A percentile compares a stretch with the other conserved stretches of the same genome.
These are phyloP conservation scores for Hirtodrosophila duncani DNA, from an alignment of 2,888 invertebrate genomes.

Conservation along the genomic window DNA sequence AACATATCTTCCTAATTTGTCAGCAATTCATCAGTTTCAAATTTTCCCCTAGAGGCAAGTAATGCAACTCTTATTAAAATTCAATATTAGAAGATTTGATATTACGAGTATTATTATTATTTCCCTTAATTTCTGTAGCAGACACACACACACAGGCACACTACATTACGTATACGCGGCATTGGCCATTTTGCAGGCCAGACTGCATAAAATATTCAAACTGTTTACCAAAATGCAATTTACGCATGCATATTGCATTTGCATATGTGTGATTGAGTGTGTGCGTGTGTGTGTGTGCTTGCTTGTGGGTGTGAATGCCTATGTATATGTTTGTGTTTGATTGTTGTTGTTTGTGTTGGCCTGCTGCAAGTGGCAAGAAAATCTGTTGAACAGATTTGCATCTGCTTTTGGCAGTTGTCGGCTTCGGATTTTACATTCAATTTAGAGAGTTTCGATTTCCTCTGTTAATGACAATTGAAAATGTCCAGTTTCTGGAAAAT, in stretches of 20 bases:
- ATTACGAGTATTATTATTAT: too few species aligned
- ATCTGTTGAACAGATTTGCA: too few species aligned
- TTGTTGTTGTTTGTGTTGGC: background rate
- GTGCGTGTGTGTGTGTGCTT: background rate
- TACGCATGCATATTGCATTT: slow-evolving; percentile 29
- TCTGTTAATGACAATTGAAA: too few species aligned
- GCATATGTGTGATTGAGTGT: slow-evolving; percentile 16
- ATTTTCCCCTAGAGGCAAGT: too few species aligned
- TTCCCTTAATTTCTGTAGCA: too few species aligned
- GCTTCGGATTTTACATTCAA: slow-evolving; percentile 15
- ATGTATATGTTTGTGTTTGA: background rate
- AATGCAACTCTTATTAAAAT: too few species aligned
- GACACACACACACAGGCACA: background rate
- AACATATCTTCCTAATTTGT: too few species aligned
- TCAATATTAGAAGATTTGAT: too few species aligned
- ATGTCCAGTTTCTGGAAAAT: too few species aligned
- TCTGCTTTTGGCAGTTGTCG: slow-evolving; percentile 10
- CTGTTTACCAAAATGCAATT: slow-evolving; percentile 32
- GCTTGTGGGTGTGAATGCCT: background rate
- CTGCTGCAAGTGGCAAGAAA: slow-evolving; percentile 1
- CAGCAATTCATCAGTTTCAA: too few species aligned
- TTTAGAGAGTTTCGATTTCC: too few species aligned
- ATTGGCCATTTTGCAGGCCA: slow-evolving; percentile 5
- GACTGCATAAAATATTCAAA: slow-evolving; percentile 33
- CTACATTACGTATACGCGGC: slow-evolving; percentile 28